These are phyloP conservation scores for Polyommatus iphigenia DNA, from an alignment of 2,888 invertebrate species.

Conservation along the genomic window DNA sequence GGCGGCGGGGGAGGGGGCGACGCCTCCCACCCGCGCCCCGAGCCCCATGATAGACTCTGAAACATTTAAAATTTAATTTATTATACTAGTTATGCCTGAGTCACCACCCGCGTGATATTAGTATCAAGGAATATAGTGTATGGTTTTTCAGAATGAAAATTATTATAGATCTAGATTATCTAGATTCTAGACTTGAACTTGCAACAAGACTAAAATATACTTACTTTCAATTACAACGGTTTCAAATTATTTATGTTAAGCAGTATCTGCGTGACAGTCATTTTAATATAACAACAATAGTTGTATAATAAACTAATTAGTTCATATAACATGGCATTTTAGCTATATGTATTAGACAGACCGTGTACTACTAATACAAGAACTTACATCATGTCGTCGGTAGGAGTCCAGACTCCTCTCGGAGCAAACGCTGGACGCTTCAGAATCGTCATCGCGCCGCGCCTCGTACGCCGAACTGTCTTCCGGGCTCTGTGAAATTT, in stretches of 20 bases:
- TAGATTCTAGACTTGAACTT: too few relatives aligned
- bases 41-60: constrained; percentile 92
- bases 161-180: too few relatives aligned
- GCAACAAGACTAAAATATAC: too few relatives aligned
- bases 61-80: background rate
- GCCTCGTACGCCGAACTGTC: constrained; percentile 74
- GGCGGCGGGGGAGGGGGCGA: constrained; percentile 75
- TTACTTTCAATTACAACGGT: too few relatives aligned
- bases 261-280: too few relatives aligned
- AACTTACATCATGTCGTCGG: constrained; percentile 89
- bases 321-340: too few relatives aligned
- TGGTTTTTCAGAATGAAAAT: too few relatives aligned
- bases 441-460: constrained; percentile 89
- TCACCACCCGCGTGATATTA: background rate
- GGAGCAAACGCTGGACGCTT: constrained; percentile 97
- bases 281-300: too few relatives aligned
- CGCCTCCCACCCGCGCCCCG: constrained; percentile 83
- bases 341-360: too few relatives aligned
- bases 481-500: constrained; percentile 72
- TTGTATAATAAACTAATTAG: too few relatives aligned
- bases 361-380: constrained; percentile 6
- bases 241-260: too few relatives aligned
- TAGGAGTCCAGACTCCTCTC: constrained; percentile 93
- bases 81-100: background rate
- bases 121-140: too few relatives aligned